Evolutionary conservation across 2,888 invertebrate genomes (phyloP).

Genomic region (Hylaea fasciaria): DNA sequence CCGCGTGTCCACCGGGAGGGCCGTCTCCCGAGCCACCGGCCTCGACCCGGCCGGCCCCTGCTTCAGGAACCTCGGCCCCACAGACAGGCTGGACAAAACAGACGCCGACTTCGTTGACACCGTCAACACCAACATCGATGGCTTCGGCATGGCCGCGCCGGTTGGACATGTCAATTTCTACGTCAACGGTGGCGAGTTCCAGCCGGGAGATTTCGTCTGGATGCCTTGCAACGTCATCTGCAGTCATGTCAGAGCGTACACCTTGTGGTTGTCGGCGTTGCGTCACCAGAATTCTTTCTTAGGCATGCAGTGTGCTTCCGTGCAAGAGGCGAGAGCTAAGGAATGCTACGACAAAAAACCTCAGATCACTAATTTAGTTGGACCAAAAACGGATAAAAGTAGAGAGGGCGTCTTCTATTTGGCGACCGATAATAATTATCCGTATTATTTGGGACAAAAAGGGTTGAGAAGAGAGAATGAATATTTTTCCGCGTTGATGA

Average conservation of each 20-base stretch:
- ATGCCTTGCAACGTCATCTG: constrained; percentile 55
- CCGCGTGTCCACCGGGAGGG: constrained; percentile 56
- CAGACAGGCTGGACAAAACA: constrained; percentile 60
- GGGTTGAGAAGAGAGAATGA: constrained; percentile 63
- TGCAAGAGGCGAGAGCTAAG: constrained; percentile 58
- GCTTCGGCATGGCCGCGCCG: constrained; percentile 67
- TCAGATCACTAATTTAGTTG: constrained; percentile 54
- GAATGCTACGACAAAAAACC: constrained; percentile 58
- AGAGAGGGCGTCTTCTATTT: constrained; percentile 58
- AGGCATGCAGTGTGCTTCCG: constrained; percentile 58
- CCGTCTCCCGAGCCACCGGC: constrained; percentile 60
- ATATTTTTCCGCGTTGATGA: constrained; percentile 47
- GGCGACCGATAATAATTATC: constrained; percentile 56
- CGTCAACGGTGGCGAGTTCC: constrained; percentile 72
- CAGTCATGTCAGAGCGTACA: constrained; percentile 56
- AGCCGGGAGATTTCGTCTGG: constrained; percentile 56
- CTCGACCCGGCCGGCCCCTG: constrained; percentile 73
- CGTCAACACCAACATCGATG: constrained; percentile 67
- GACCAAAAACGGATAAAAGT: constrained; percentile 50
- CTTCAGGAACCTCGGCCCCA: constrained; percentile 66
- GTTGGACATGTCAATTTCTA: constrained; percentile 71
- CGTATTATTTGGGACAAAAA: constrained; percentile 65
- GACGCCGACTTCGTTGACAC: constrained; percentile 72
- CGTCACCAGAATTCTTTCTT: constrained; percentile 56
- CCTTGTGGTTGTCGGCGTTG: constrained; percentile 58